These are phyloP conservation scores for Sapajus apella DNA, from an alignment of 2,113 vertebrate genomes.

Conservation along the genomic window DNA sequence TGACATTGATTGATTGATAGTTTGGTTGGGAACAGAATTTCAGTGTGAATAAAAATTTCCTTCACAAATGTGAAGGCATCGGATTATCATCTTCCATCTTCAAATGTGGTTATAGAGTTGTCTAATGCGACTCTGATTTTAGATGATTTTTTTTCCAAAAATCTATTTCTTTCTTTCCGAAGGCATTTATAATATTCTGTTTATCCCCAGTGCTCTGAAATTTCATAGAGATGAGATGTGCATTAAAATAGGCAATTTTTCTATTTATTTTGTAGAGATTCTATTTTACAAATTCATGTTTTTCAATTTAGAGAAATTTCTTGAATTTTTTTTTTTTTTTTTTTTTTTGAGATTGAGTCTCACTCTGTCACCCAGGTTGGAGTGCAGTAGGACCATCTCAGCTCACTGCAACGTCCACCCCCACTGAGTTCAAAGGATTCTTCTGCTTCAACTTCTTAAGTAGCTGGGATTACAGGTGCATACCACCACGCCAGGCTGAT, in stretches of 20 bases:
- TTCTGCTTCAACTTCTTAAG: no score
- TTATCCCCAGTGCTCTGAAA: neutral
- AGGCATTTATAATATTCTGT: neutral
- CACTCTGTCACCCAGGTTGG: no score
- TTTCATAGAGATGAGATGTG: neutral
- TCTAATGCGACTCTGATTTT: neutral
- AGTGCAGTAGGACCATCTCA: no score
- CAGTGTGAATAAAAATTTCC: neutral
- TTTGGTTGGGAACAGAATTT: slow-evolving; percentile 34
- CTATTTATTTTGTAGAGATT: neutral
- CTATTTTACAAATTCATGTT: neutral
- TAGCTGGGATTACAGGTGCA: no score
- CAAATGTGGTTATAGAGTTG: neutral
- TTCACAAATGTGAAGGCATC: neutral
- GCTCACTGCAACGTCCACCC: no score
- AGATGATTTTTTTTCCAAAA: neutral
- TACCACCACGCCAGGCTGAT: no score
- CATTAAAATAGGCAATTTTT: neutral
- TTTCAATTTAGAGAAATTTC: neutral
- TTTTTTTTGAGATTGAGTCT: no score
- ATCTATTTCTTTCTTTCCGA: neutral
- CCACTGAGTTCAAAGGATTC: no score
- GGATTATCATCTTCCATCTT: neutral
- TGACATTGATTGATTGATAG: neutral
- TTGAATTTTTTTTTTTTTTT: neutral